phyloP scores from a whole-genome alignment of 1,140 invertebrate genomes.

The Brachystomella parvula region DNA sequence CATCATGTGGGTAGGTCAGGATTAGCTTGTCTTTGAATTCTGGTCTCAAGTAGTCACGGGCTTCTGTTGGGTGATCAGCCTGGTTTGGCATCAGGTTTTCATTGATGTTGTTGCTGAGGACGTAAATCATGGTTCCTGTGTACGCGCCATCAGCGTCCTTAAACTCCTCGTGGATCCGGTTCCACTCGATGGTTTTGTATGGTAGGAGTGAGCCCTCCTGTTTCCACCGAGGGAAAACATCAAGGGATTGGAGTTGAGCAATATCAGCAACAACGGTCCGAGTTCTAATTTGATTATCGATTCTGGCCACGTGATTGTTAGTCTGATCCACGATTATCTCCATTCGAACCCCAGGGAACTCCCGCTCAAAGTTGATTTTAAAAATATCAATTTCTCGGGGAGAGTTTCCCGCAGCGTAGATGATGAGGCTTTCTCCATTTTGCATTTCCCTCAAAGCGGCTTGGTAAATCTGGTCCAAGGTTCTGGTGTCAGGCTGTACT shows the following conservation, averaged over 20 bases:
- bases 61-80: constrained; percentile 15
- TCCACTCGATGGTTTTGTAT: constrained; percentile 19
- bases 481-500: not conserved
- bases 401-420: constrained; percentile 23
- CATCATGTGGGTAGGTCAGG: constrained; percentile 27
- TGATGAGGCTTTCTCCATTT: constrained; percentile 11
- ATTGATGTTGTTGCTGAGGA: constrained; percentile 16
- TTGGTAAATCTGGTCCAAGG: constrained; percentile 11
- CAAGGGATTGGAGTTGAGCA: constrained; percentile 22
- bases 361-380: constrained; percentile 1
- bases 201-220: constrained; percentile 13
- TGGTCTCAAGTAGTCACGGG: constrained; percentile 16
- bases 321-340: constrained; percentile 24
- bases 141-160: constrained; percentile 20
- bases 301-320: constrained; percentile 20
- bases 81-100: constrained; percentile 5
- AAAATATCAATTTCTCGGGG: constrained; percentile 14
- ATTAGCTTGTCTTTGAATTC: constrained; percentile 20
- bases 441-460: constrained; percentile 15
- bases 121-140: not conserved
- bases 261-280: constrained; percentile 19
- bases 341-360: constrained; percentile 9
- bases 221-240: constrained; percentile 28
- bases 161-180: constrained; percentile 12
- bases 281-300: constrained; percentile 19